phyloP scores from a whole-genome alignment of 1,140 invertebrate species.

The Microplitis demolitor region DNA sequence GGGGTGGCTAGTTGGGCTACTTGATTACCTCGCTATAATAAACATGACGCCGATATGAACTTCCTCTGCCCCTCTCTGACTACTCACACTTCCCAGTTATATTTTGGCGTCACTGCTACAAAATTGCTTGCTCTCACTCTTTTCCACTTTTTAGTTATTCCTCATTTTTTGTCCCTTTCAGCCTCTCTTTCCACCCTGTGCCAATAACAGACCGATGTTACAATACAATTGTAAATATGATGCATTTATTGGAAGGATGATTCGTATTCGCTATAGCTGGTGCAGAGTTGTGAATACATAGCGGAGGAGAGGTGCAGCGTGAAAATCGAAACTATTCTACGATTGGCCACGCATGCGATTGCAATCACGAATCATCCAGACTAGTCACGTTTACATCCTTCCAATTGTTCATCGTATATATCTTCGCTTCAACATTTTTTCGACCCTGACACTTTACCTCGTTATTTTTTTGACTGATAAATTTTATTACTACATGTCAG shows the following conservation, averaged over 20 bases:
- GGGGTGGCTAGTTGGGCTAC: constrained; percentile 38
- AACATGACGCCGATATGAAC: constrained; percentile 58
- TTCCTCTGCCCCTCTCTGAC: constrained; percentile 25
- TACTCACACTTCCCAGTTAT: constrained; percentile 14
- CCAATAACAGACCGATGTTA: constrained; percentile 45
- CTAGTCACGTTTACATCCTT: constrained; percentile 30
- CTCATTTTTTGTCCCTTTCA: not conserved
- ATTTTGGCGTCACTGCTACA: not conserved
- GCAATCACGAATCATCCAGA: constrained; percentile 32
- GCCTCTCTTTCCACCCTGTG: constrained; percentile 12
- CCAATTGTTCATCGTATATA: constrained; percentile 6
- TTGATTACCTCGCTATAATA: constrained; percentile 58
- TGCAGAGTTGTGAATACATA: not conserved
- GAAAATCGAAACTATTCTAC: constrained; percentile 21
- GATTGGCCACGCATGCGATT: constrained; percentile 21
- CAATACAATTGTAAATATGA: constrained; percentile 50
- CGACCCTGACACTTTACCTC: not conserved
- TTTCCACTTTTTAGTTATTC: not conserved
- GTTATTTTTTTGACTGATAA: too few relatives aligned
- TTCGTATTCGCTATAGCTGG: constrained; percentile 23
- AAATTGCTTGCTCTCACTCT: not conserved
- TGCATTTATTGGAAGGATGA: constrained; percentile 38
- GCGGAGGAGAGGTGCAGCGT: not conserved
- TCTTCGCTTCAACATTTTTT: not conserved
- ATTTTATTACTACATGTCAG: too few relatives aligned